phyloP scores from a whole-genome alignment of 2,797 vertebrate species.

The Gymnopithys bicolor region DNA sequence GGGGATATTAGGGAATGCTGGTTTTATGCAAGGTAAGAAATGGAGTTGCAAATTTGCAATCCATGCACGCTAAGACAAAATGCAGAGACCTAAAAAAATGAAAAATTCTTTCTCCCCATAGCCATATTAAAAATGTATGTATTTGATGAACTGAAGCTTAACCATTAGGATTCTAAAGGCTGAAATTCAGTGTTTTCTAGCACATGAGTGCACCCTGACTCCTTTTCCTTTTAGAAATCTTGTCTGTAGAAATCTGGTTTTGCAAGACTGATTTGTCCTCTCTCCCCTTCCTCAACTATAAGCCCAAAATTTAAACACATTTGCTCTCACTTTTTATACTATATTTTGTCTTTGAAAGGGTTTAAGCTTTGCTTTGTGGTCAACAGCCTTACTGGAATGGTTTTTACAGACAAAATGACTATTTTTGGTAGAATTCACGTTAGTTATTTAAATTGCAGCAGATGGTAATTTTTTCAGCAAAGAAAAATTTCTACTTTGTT shows the following conservation, averaged over 20 bases:
- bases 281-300: background rate
- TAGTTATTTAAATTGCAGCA: constrained; percentile 15
- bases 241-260: background rate
- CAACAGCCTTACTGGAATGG: background rate
- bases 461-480: constrained; percentile 17
- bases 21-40: background rate
- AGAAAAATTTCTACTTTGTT: background rate
- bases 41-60: background rate
- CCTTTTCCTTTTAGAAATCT: background rate
- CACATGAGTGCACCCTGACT: background rate
- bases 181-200: background rate
- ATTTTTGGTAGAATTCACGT: background rate
- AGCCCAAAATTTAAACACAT: background rate
- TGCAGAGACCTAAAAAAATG: background rate
- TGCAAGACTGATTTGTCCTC: background rate
- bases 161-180: background rate
- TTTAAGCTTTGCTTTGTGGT: background rate
- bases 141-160: background rate
- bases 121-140: background rate
- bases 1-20: background rate
- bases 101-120: background rate
- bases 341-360: background rate
- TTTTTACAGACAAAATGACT: background rate
- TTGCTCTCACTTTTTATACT: background rate
- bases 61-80: background rate